Conservation (phyloP, 2,888 invertebrate species). For the Tipula vernalis region DNA sequence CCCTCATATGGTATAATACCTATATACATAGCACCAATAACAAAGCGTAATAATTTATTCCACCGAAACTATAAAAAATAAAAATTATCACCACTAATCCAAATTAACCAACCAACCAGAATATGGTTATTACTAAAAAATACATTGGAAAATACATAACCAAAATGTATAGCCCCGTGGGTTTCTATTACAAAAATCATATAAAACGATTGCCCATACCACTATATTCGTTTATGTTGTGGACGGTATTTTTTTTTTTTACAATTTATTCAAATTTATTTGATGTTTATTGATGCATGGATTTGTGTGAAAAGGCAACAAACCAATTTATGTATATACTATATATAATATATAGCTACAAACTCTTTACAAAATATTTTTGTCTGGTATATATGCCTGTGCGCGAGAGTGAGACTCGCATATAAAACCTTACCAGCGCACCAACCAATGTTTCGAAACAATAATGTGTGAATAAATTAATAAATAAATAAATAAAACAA, state of each 20-base stretch:
- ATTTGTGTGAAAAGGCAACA: constrained; percentile 4
- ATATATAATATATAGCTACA: neutral
- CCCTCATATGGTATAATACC: neutral
- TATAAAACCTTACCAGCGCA: neutral
- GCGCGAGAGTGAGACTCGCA: neutral
- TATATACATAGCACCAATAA: neutral
- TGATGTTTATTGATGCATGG: neutral
- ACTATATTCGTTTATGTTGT: neutral
- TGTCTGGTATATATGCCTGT: neutral
- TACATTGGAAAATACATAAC: neutral
- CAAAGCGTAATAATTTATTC: neutral
- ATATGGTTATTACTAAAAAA: neutral
- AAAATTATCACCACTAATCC: constrained; percentile 4
- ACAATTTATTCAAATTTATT: constrained; percentile 4
- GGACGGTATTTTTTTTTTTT: neutral
- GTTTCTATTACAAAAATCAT: neutral
- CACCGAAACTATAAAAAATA: neutral
- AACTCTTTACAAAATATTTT: neutral
- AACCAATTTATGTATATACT: neutral
- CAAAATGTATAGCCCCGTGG: neutral
- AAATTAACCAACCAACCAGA: constrained; percentile 4
- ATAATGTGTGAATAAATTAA: neutral
- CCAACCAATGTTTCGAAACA: neutral
- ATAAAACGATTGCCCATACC: neutral
- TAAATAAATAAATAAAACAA: neutral